Percentiles rank a stretch among this genome's conserved stretches.
Conservation (phyloP, 2,113 vertebrate species). For the Neodon shergylaensis region DNA sequence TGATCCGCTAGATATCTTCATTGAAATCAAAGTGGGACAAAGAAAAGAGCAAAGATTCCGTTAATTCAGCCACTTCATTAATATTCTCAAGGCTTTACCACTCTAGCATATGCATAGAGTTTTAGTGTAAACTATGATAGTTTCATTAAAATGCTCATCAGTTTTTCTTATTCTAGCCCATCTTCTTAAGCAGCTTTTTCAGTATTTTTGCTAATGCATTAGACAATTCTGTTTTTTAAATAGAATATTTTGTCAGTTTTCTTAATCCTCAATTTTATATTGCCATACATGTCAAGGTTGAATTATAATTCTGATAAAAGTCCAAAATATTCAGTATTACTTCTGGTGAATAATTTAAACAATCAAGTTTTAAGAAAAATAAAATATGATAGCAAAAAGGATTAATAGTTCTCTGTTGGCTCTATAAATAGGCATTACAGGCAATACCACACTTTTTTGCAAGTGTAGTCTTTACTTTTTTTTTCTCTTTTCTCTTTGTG, state of each 20-base stretch:
- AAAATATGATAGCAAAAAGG: neutral
- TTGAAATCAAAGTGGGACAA: slow-evolving; percentile 4
- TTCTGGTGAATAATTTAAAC: neutral
- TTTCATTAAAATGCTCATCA: neutral
- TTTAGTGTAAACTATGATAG: neutral
- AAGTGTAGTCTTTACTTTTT: neutral
- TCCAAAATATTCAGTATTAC: neutral
- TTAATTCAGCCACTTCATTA: neutral
- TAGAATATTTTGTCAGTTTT: neutral
- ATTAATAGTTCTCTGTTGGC: neutral
- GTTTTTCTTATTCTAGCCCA: neutral
- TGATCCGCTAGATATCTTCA: neutral
- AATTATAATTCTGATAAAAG: neutral
- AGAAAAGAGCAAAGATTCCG: neutral
- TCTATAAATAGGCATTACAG: neutral
- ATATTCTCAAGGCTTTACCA: neutral
- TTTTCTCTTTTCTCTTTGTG: neutral
- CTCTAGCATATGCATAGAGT: neutral
- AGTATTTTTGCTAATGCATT: neutral
- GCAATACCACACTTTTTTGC: neutral
- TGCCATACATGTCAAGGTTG: neutral
- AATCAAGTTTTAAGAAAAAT: neutral
- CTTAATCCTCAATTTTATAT: neutral
- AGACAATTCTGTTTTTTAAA: neutral
- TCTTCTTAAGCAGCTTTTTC: neutral